Evolutionary conservation across 2,797 vertebrate genomes (phyloP), one percentile per base, ranked within the genome.

Genomic region (Sebastolobus altivelis): DNA sequence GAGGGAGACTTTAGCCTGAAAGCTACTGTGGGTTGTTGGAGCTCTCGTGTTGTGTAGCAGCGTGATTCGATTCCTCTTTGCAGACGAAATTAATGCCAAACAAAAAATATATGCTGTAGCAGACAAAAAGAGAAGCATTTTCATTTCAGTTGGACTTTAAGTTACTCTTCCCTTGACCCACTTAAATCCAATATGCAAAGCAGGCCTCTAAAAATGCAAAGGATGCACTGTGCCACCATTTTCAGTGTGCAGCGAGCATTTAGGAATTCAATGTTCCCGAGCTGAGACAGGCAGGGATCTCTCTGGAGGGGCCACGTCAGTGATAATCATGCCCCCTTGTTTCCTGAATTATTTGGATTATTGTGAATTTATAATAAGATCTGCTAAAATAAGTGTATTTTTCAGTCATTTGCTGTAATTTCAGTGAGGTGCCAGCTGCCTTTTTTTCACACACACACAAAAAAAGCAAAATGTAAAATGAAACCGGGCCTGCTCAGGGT

Each of bases 181-280:
- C 80, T 92, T 93, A 83, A 86, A 91, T 85, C 68, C 75, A 82
- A 79, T 84, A 92, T 89, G 92, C 86, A 93, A 94, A 92, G 70
- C 16, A 85, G 88, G 80, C 66, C 81, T 67, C 87, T 92, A 88
- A 88, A 94, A 92, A 93, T 89, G 87, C 88, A 92, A 88, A 88
- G 86, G 92, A 85, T 84, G 87, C 82, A 70, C 71, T 22, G 80
- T 86, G 82, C 87, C 88, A 72, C 88, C 91, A 88, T 94, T 93
- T 92, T 87, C 90, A 86, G 82, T 63, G 81, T 58, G 84, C 79
- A 66, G 87, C 2, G 54, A 75, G 89, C 79, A 13, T 92, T 93
- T 85, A 91, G 83, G 87, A 88, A 87, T 88, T 66, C 83, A 86
- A 5, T 69, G 86, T 87, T 80, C 65, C 66, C 65, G 20, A 18